Base-by-base conservation (phyloP, 1,140 invertebrate species). In the Tetramorium alpestre region DNA sequence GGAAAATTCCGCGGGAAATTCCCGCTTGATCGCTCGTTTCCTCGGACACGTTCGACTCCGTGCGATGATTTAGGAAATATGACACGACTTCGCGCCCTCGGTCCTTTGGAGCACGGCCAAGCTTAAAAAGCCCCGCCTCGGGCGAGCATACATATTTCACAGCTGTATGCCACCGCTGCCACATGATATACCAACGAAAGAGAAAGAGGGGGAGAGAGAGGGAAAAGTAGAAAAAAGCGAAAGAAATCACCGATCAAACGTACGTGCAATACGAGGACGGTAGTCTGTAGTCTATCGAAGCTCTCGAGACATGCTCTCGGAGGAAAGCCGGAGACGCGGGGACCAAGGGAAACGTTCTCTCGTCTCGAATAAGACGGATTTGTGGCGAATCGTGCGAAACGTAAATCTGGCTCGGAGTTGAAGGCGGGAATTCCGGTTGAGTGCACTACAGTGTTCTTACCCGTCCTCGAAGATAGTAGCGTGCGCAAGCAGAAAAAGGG, bases 1-100 rank as follows among this genome's bases (percentile, higher is more conserved):
- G 44, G 64, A 73, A 73, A 82, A 73, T 82, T 73, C 41, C 38
- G 28, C 49, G 73, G 76, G 44, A 60, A 81, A 86, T 80, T 56
- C 85, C 33, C 47, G 82, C 25, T 41, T 75, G 76, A 87, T 84
- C 86, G 56, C 54, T 60, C 78, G 69, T 87, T 84, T 65, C 69
- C 69, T 72, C 86, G 80, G 80, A 84, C 70, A 56, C 78, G 67
- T 84, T 84, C 80, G 60, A 67, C 54, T 87, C 49, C 58, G 80
- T 58, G 33, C 80, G 80, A 72, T 75, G 87, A 81, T 87, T 88
- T 87, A 87, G 85, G 72, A 82, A 89, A 89, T 87, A 69, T 76
- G 85, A 87, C 65, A 47, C 62, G 41, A 82, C 78, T 87, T 87
- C 69, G 77, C 88, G 88, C 85, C 86, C 67, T 84, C 38, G 56